Evolutionary conservation across 2,888 invertebrate genomes (phyloP), one percentile per base, ranked within the genome.

Genomic region (Thysanoteuthis rhombus): DNA sequence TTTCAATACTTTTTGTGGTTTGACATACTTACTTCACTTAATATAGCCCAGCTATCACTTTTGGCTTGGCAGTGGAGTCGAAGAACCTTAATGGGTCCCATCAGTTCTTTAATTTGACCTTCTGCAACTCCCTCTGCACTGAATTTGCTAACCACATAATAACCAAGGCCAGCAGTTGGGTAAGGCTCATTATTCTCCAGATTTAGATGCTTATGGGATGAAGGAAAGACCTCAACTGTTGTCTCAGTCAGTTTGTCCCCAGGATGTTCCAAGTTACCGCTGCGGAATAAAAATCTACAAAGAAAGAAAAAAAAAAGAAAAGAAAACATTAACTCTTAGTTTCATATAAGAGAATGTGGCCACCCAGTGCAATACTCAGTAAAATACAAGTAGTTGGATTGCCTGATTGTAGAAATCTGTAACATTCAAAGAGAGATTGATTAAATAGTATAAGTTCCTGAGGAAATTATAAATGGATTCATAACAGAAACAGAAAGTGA

Each of bases 211-310:
- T 94, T 93, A 36, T 94, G 94, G 28, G 95, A 94, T 8, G 95
- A 95, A 1, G 98, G 98, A 93, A 98, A 97, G 16, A 98, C 98
- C 97, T 99, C 99, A 16, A 99, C 98, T 0, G 98, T 98, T 0
- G 99, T 98, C 95, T 99, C 98, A 96, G 98, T 98, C 96, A 99
- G 98, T 96, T 98, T 98, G 97, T 99, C 99, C 0, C 98, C 98
- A 0, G 98, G 98, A 97, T 99, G 99, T 96, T 99, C 98, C 0
- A 98, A 98, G 97, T 99, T 99, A 45, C 99, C 99, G 97, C 99
- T 99, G 89, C 96, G 95, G 94, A 97, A 96, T 92, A 96, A 94
- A 94, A 96, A 96, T 92, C 97, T 97, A 95, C 10, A 94, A 94
- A 92, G 93, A 58, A 93, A 93, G 6, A 39, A 39, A 16, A 90